Conservation (phyloP, 1,140 invertebrate species). For the Goniozus legneri region DNA sequence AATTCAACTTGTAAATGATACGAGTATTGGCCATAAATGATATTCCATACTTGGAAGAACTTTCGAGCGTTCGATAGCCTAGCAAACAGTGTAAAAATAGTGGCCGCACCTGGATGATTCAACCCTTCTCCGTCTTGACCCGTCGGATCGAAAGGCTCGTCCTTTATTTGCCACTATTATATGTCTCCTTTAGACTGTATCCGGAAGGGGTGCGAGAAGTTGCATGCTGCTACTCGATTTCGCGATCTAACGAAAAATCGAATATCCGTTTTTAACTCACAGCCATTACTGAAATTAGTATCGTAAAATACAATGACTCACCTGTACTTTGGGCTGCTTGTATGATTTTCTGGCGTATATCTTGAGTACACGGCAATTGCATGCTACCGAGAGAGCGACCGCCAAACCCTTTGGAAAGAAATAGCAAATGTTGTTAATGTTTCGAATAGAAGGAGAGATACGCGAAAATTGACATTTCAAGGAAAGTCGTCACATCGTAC, state of each 20-base stretch:
- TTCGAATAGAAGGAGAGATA: slow-evolving; percentile 1
- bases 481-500: no score
- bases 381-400: slow-evolving; percentile 62
- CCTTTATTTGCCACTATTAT: neutral
- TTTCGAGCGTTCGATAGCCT: no score
- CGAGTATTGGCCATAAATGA: no score
- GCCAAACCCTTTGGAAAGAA: slow-evolving; percentile 55
- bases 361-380: slow-evolving; percentile 62
- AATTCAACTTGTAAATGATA: no score
- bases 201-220: slow-evolving; percentile 51
- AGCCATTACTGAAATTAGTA: no score
- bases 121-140: no score
- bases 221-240: slow-evolving; percentile 58
- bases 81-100: no score
- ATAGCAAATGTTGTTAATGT: slow-evolving; percentile 2
- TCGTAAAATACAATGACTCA: slow-evolving; percentile 17
- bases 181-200: slow-evolving; percentile 46
- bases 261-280: no score
- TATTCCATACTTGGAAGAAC: no score
- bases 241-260: slow-evolving; percentile 49
- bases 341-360: slow-evolving; percentile 52
- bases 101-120: no score
- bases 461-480: neutral
- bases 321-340: slow-evolving; percentile 42
- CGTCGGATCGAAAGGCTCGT: no score